Percentiles rank a stretch among this genome's conserved stretches.
Evolutionary conservation across 2,888 invertebrate genomes (phyloP).

Genomic region (Asteroscopus sphinx): DNA sequence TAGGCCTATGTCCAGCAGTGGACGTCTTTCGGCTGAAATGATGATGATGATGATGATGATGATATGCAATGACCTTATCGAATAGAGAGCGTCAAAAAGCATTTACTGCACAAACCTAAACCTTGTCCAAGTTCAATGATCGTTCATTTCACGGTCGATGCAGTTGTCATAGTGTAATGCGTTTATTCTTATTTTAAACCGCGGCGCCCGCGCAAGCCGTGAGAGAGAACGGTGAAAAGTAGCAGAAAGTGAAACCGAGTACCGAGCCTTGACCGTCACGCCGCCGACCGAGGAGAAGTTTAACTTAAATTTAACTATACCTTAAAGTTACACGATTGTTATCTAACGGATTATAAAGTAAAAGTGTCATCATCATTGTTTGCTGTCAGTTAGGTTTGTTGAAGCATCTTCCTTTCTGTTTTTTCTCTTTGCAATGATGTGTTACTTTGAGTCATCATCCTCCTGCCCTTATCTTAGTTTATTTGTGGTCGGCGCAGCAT

Average conservation of each 20-base stretch:
- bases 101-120: conserved; percentile 29
- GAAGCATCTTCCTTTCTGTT: background rate
- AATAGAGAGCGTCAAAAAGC: conserved; percentile 57
- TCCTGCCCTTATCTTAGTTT: no score
- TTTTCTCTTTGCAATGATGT: background rate
- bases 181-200: conserved; percentile 51
- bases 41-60: no score
- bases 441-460: no score
- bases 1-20: no score
- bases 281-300: conserved; percentile 60
- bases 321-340: conserved; percentile 52
- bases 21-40: no score
- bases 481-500: no score
- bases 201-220: conserved; percentile 55
- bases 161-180: conserved; percentile 59
- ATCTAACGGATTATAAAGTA: conserved; percentile 54
- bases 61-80: background rate
- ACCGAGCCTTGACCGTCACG: conserved; percentile 85
- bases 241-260: conserved; percentile 85
- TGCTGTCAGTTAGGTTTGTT: conserved; percentile 9
- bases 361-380: conserved; percentile 51
- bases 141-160: conserved; percentile 63
- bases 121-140: conserved; percentile 57
- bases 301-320: conserved; percentile 41
- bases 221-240: conserved; percentile 84